These are phyloP conservation scores for Drosophila leonis DNA, from an alignment of 2,888 invertebrate genomes.

Conservation along the genomic window DNA sequence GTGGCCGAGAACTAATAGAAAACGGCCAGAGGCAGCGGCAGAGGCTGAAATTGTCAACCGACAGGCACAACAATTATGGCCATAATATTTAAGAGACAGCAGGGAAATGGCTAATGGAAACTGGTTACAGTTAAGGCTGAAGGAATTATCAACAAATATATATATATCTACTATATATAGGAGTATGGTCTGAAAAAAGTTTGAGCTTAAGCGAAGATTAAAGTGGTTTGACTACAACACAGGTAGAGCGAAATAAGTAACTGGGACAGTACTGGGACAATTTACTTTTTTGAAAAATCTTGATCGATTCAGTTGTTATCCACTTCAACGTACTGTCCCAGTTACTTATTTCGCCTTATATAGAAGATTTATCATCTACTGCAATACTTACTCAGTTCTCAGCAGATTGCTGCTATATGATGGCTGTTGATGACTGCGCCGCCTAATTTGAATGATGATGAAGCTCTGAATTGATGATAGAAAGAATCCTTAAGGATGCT, in stretches of 20 bases:
- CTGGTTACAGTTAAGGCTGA: slow-evolving; percentile 1
- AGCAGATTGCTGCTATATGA: not conserved
- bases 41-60: not conserved
- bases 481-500: too few species aligned
- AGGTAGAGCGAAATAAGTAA: too few species aligned
- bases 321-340: too few species aligned
- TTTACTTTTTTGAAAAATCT: too few species aligned
- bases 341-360: too few species aligned
- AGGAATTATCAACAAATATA: not conserved
- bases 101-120: not conserved
- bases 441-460: not conserved
- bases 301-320: too few species aligned
- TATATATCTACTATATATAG: not conserved
- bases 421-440: not conserved
- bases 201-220: not conserved
- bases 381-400: not conserved
- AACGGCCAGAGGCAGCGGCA: slow-evolving; percentile 15
- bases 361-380: not conserved
- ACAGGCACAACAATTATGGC: slow-evolving; percentile 34
- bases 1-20: slow-evolving; percentile 61
- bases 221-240: not conserved
- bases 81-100: slow-evolving; percentile 20
- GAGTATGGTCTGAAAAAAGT: not conserved
- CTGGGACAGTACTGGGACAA: too few species aligned
- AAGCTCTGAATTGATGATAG: not conserved